Base-by-base conservation (phyloP, 2,888 invertebrate genomes). In the Amblyjoppa proteus region DNA sequence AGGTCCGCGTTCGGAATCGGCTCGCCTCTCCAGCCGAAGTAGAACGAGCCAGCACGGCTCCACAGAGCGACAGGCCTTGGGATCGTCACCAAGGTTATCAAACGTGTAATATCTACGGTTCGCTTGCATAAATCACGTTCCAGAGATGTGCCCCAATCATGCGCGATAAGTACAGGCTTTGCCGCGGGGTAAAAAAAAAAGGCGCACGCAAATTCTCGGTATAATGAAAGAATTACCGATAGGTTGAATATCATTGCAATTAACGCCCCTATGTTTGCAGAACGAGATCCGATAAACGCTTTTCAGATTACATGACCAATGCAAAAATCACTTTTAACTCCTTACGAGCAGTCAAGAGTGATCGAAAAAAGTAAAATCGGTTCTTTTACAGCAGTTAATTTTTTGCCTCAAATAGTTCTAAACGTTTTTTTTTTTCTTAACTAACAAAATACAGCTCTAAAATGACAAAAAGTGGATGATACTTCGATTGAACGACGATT, bases 21-120 rank as follows among this genome's bases (percentile, higher is more conserved):
- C 51, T 34, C 76, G 75, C 49, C 34, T 53, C 11, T 71, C 83
- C 38, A 89, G 86, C 66, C 85, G 78, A 20, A 85, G 88, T 38
- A 86, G 53, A 80, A 73, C 87, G 2, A 90, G 87, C 84, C 87
- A 88, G 11, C 87, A 88, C 34, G 89, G 88, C 41, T 90, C 89
- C 1, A 74, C 82, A 28, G 92, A 92, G 41, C 89, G 90, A 84
- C 88, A 89, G 6, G 87, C 89, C 2, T 87, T 88, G 0, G 89
- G 86, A 64, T 86, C 87, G 28, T 90, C 90, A 28, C 86, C 87
- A 20, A 90, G 89, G 92, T 91, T 81, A 70, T 70, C 49, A 31
- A 78, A 70, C 56, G 41, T 41, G 25, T 31, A 53, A 69, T 69
- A 28, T 69, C 20, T 13, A 69, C 77, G 56, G 28, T 58, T 69